Conservation (phyloP, 2,888 invertebrate genomes). For the Seladonia tumulorum region DNA sequence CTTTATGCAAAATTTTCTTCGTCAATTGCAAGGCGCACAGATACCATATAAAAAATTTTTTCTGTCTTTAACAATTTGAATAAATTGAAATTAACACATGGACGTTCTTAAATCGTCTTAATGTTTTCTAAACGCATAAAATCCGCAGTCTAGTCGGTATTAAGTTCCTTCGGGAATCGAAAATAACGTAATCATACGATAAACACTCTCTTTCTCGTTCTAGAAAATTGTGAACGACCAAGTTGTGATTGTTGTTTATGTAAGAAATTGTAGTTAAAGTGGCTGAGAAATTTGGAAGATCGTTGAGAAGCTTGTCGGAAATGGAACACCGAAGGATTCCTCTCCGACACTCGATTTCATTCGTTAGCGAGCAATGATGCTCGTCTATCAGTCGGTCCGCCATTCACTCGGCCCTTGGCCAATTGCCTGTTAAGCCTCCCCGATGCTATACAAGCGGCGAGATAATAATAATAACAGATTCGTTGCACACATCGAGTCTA, state of each 20-base stretch:
- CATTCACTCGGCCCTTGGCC: constrained; percentile 73
- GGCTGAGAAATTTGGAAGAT: neutral
- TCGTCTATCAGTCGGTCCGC: constrained; percentile 67
- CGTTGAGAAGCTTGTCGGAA: neutral
- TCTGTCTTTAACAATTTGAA: no score
- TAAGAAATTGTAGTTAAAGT: neutral
- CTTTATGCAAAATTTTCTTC: no score
- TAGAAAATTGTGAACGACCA: neutral
- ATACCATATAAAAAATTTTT: no score
- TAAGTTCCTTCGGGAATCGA: no score
- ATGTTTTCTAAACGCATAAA: no score
- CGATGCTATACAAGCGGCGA: constrained; percentile 40
- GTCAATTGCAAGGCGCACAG: no score
- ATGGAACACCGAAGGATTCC: constrained; percentile 73
- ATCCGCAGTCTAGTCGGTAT: neutral
- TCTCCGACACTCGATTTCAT: constrained; percentile 71
- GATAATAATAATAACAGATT: constrained; percentile 23
- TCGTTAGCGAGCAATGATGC: constrained; percentile 76
- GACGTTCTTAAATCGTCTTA: no score
- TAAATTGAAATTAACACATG: no score
- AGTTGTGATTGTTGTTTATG: neutral
- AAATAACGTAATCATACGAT: no score
- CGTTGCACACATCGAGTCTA: constrained; percentile 1
- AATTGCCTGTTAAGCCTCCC: constrained; percentile 72
- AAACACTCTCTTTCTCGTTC: neutral